Evolutionary conservation across 1,140 invertebrate species (phyloP).

Genomic region (Neuroterus valhalla): DNA sequence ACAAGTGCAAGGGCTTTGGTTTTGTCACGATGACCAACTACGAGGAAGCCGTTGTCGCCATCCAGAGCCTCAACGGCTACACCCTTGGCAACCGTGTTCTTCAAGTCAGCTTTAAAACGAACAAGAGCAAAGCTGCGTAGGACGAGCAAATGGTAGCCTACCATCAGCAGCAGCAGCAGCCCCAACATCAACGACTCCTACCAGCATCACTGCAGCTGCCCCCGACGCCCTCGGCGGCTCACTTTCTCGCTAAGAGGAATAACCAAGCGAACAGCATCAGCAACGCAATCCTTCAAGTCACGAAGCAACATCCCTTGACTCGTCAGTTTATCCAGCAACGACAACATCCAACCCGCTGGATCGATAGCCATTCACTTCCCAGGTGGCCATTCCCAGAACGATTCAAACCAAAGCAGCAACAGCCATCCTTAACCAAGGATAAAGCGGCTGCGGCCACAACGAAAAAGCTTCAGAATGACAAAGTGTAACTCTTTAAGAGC

Average conservation of each 20-base stretch:
- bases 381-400: constrained; percentile 47
- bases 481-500: constrained; percentile 48
- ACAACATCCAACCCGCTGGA: constrained; percentile 46
- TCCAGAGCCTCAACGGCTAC: constrained; percentile 98
- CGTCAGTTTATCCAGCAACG: constrained; percentile 50
- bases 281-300: constrained; percentile 41
- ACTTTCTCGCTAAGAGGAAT: constrained; percentile 46
- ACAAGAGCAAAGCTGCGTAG: constrained; percentile 93
- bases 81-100: constrained; percentile 97
- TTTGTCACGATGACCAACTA: constrained; percentile 99
- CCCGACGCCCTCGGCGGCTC: constrained; percentile 36
- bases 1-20: constrained; percentile 99
- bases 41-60: constrained; percentile 97
- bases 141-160: constrained; percentile 60
- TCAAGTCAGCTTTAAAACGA: constrained; percentile 99
- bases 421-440: constrained; percentile 53
- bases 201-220: constrained; percentile 40
- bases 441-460: constrained; percentile 45
- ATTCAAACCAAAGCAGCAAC: constrained; percentile 52
- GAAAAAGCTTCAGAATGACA: constrained; percentile 47
- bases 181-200: constrained; percentile 38
- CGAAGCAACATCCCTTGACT: constrained; percentile 46
- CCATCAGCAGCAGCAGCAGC: constrained; percentile 46
- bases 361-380: constrained; percentile 47
- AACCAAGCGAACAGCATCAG: constrained; percentile 37